Evolutionary conservation across 2,888 invertebrate genomes (phyloP).

Genomic region (Xylocampa areola): DNA sequence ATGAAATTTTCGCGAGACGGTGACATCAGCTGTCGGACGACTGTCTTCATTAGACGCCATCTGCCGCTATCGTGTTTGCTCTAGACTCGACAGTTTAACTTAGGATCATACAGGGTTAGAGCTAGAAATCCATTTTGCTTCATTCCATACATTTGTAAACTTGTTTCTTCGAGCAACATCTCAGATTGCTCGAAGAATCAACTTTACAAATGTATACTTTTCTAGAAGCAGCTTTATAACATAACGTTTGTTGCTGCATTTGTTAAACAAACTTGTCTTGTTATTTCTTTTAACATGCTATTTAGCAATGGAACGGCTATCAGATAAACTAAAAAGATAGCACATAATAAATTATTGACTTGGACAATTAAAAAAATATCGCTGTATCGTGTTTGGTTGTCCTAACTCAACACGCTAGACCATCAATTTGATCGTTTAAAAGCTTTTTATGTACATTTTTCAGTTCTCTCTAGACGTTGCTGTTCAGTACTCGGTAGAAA

Average conservation of each 20-base stretch:
- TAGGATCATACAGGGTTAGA: slow-evolving; percentile 27
- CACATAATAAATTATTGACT: slow-evolving; percentile 52
- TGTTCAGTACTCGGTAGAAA: slow-evolving; percentile 59
- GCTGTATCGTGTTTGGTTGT: slow-evolving; percentile 40
- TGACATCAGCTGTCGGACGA: slow-evolving; percentile 72
- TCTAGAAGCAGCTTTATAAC: too few relatives aligned
- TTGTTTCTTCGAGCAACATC: not conserved
- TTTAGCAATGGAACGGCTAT: not conserved
- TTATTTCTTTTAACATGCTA: not conserved
- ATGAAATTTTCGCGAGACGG: slow-evolving; percentile 67
- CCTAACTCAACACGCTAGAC: slow-evolving; percentile 60
- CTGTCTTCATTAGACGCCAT: slow-evolving; percentile 54
- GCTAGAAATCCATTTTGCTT: not conserved
- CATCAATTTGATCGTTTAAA: slow-evolving; percentile 57
- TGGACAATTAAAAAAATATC: slow-evolving; percentile 48
- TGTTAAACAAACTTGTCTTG: not conserved
- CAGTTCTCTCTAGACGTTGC: slow-evolving; percentile 44
- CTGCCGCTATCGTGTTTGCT: slow-evolving; percentile 52
- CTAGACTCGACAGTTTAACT: slow-evolving; percentile 50
- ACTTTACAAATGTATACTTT: too few relatives aligned
- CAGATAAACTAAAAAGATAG: slow-evolving; percentile 46
- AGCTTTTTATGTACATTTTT: slow-evolving; percentile 59
- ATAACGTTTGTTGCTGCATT: too few relatives aligned
- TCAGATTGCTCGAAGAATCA: too few relatives aligned
- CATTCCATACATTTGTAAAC: not conserved